Conservation (phyloP, 2,888 invertebrate genomes). For the Willowsia nigromaculata region DNA sequence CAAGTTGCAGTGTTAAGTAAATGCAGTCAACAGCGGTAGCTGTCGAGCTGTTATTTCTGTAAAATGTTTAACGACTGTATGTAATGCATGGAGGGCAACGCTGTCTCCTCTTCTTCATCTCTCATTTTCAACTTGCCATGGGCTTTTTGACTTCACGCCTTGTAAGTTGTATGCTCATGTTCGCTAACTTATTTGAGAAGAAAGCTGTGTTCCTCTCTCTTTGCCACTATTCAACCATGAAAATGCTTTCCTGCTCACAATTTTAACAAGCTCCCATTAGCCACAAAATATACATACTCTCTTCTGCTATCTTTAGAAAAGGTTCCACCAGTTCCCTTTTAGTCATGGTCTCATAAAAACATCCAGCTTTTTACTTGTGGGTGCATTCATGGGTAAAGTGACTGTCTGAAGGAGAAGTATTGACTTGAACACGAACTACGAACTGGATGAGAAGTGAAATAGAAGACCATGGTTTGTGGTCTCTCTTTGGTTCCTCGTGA, state of each 20-base stretch:
- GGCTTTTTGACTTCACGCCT: not conserved
- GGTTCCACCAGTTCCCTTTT: not conserved
- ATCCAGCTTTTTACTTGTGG: not conserved
- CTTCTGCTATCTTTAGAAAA: not conserved
- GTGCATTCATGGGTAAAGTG: slow-evolving; percentile 28
- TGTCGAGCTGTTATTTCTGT: not conserved
- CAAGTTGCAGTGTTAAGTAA: not conserved
- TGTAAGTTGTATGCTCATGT: not conserved
- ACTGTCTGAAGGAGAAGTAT: not conserved
- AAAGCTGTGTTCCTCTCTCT: not conserved
- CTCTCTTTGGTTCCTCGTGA: not conserved
- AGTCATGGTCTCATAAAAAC: not conserved
- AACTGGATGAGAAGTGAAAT: not conserved
- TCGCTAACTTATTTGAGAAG: not conserved
- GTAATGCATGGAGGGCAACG: not conserved
- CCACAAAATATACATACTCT: slow-evolving; percentile 24
- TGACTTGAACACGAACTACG: not conserved
- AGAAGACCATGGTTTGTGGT: slow-evolving; percentile 29
- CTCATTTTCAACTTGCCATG: not conserved
- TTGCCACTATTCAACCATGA: slow-evolving; percentile 37
- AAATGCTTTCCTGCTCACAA: slow-evolving; percentile 24
- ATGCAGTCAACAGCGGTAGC: not conserved
- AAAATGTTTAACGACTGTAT: not conserved
- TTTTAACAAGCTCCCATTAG: slow-evolving; percentile 23
- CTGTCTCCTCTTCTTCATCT: not conserved